A percentile compares a stretch with the other conserved stretches of the same genome.
Evolutionary conservation across 2,113 vertebrate genomes (phyloP).

Genomic region (Machaerirhynchus nigripectus): DNA sequence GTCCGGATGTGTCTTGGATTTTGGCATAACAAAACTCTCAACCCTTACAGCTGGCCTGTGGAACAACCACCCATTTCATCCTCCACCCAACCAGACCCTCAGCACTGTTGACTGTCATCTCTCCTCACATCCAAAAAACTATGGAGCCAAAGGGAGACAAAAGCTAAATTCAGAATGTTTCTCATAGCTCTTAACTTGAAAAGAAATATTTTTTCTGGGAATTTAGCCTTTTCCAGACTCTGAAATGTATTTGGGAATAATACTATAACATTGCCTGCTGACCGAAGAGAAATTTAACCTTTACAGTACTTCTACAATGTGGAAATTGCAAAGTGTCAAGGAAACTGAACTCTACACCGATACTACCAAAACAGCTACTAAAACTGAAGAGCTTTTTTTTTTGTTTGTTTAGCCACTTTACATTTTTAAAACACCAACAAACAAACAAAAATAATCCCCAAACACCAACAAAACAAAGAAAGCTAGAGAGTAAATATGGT

Average conservation of each 20-base stretch:
- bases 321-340: not conserved
- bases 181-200: not conserved
- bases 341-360: not conserved
- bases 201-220: not conserved
- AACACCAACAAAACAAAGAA: not conserved
- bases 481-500: not conserved
- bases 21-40: not conserved
- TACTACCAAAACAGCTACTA: not conserved
- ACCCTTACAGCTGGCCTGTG: not conserved
- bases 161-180: not conserved
- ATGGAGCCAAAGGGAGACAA: not conserved
- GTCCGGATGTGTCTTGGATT: not conserved
- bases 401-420: not conserved
- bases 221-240: not conserved
- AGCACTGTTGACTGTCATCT: not conserved
- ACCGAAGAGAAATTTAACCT: not conserved
- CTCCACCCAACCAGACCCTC: not conserved
- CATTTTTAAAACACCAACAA: not conserved
- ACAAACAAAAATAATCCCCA: not conserved
- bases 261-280: not conserved
- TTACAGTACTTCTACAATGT: not conserved
- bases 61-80: not conserved
- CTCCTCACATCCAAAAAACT: not conserved
- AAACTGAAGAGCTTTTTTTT: not conserved
- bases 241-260: not conserved